Conservation (phyloP, 2,888 invertebrate species). For the Didymodactylos carnosus region DNA sequence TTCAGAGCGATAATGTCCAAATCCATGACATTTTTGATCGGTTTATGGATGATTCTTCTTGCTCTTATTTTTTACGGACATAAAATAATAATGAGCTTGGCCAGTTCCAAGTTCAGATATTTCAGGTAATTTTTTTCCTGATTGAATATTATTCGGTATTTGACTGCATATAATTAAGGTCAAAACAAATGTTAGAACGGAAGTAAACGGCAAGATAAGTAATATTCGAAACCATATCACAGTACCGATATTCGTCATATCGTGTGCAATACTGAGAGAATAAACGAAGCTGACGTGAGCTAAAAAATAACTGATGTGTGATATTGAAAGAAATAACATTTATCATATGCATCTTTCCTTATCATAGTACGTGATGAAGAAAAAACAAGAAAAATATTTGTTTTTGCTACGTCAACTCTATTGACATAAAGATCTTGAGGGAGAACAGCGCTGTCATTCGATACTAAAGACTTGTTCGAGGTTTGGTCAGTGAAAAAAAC, state of each 20-base stretch:
- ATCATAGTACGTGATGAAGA: not conserved
- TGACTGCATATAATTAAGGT: not conserved
- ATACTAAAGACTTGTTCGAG: not conserved
- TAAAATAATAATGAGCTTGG: not conserved
- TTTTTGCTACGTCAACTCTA: not conserved
- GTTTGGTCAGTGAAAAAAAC: too few species aligned
- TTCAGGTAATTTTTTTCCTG: not conserved
- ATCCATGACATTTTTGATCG: too few species aligned
- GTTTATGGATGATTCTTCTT: too few species aligned
- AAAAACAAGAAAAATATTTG: not conserved
- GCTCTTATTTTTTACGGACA: too few species aligned
- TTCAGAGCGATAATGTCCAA: too few species aligned
- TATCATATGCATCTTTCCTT: not conserved
- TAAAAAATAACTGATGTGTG: too few species aligned
- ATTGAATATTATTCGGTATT: not conserved
- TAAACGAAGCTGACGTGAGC: too few species aligned
- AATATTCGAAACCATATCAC: not conserved
- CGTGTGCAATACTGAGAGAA: not conserved
- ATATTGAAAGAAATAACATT: not conserved
- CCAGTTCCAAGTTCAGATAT: not conserved
- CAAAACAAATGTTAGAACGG: not conserved
- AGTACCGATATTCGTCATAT: not conserved
- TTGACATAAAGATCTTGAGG: not conserved
- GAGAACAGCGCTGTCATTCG: not conserved
- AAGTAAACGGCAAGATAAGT: not conserved